A percentile compares a stretch with the other conserved stretches of the same genome.
These are phyloP conservation scores for Aphis craccivora DNA, from an alignment of 1,140 invertebrate genomes.

Conservation along the genomic window DNA sequence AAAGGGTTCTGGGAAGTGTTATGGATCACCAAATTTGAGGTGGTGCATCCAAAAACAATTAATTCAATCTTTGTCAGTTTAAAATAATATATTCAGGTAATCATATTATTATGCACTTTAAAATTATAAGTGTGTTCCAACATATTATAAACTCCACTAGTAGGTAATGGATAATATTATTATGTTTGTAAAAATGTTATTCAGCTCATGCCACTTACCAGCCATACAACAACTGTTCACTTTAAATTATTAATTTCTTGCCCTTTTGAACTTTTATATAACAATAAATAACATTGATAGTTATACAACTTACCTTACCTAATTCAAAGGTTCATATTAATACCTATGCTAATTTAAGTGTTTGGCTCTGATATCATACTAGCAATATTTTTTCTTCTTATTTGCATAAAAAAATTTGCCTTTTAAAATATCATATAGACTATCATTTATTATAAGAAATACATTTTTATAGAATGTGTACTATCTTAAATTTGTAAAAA, in stretches of 20 bases:
- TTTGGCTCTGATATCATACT: neutral
- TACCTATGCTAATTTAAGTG: neutral
- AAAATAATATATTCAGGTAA: neutral
- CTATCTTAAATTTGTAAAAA: no score
- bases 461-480: no score
- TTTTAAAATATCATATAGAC: no score
- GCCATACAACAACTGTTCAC: neutral
- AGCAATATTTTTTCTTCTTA: neutral
- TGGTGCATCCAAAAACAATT: neutral
- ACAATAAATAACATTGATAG: neutral
- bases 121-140: neutral
- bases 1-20: no score
- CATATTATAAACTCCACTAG: neutral
- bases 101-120: neutral
- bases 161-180: neutral
- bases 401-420: neutral
- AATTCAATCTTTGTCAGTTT: neutral
- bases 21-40: no score
- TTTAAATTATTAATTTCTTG: neutral
- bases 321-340: neutral
- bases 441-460: no score
- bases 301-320: no score
- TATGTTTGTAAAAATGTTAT: neutral
- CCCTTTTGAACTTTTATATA: constrained; percentile 6
- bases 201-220: neutral